These are phyloP conservation scores for Caenorhabditis briggsae DNA, from an alignment of 1,140 invertebrate genomes.

Conservation along the genomic window DNA sequence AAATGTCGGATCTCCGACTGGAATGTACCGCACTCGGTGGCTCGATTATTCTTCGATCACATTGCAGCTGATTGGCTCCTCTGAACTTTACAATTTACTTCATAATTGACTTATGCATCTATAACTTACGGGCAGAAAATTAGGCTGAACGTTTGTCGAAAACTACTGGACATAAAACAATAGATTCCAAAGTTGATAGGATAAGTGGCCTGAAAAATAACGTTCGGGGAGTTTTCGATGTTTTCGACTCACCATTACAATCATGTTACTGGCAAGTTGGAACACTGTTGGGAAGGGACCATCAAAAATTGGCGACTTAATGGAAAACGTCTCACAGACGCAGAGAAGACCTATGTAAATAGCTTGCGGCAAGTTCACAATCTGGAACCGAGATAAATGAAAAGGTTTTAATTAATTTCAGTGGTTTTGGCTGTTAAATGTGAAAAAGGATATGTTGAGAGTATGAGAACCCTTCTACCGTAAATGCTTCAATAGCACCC, in stretches of 20 bases:
- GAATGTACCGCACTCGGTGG: conserved; percentile 34
- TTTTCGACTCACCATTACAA: conserved; percentile 83
- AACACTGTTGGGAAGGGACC: conserved; percentile 87
- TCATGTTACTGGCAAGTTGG: conserved; percentile 90
- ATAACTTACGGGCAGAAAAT: conserved; percentile 82
- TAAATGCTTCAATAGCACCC: too few species aligned
- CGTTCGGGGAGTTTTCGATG: not conserved
- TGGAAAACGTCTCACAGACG: conserved; percentile 79
- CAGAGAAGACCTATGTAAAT: conserved; percentile 89
- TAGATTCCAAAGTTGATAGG: conserved; percentile 96
- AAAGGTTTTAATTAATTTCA: not conserved
- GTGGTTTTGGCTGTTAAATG: not conserved
- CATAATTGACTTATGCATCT: not conserved
- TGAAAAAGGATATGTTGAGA: too few species aligned
- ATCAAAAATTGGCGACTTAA: conserved; percentile 81
- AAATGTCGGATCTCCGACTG: conserved; percentile 47
- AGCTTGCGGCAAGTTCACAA: conserved; percentile 91
- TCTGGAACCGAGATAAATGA: conserved; percentile 54
- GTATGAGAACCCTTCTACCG: too few species aligned
- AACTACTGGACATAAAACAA: conserved; percentile 93
- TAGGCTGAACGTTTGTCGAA: conserved; percentile 91
- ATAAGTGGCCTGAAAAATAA: conserved; percentile 82
- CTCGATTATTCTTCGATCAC: conserved; percentile 34
- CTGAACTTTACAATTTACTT: not conserved
- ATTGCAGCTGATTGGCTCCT: conserved; percentile 30